These are phyloP conservation scores for Caenorhabditis sp. DNA, from an alignment of 2,888 invertebrate genomes.

Conservation along the genomic window DNA sequence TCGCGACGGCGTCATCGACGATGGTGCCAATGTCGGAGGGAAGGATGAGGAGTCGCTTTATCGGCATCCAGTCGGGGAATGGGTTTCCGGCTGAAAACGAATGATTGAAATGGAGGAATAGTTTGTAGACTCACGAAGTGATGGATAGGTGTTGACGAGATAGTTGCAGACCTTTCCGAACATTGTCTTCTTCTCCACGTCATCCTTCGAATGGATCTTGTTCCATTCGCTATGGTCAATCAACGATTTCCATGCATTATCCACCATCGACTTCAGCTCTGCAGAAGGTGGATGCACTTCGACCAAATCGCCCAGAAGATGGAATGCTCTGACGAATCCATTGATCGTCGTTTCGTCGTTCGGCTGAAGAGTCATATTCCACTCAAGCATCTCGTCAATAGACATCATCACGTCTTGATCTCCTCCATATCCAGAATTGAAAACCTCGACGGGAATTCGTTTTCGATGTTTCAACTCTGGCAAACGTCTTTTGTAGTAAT, in stretches of 20 bases:
- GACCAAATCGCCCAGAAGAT: constrained; percentile 48
- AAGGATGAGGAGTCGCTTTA: constrained; percentile 39
- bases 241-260: constrained; percentile 50
- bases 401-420: constrained; percentile 64
- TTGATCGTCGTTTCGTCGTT: constrained; percentile 50
- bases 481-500: constrained; percentile 41
- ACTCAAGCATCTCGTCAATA: constrained; percentile 61
- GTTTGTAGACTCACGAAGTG: constrained; percentile 38
- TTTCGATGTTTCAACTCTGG: constrained; percentile 61
- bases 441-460: constrained; percentile 45
- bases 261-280: constrained; percentile 32
- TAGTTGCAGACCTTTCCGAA: constrained; percentile 54
- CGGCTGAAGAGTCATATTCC: constrained; percentile 47
- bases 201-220: constrained; percentile 23
- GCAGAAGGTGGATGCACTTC: constrained; percentile 27
- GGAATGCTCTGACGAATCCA: constrained; percentile 48
- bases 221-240: constrained; percentile 58
- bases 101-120: neutral
- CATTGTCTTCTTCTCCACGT: constrained; percentile 57
- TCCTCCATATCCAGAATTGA: constrained; percentile 32
- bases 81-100: constrained; percentile 42
- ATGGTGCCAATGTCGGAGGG: constrained; percentile 29
- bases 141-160: constrained; percentile 14
- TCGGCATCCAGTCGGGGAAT: constrained; percentile 35
- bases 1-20: constrained; percentile 19